phyloP scores from a whole-genome alignment of 2,797 vertebrate genomes.

The Heteromormyrus szaboi region DNA sequence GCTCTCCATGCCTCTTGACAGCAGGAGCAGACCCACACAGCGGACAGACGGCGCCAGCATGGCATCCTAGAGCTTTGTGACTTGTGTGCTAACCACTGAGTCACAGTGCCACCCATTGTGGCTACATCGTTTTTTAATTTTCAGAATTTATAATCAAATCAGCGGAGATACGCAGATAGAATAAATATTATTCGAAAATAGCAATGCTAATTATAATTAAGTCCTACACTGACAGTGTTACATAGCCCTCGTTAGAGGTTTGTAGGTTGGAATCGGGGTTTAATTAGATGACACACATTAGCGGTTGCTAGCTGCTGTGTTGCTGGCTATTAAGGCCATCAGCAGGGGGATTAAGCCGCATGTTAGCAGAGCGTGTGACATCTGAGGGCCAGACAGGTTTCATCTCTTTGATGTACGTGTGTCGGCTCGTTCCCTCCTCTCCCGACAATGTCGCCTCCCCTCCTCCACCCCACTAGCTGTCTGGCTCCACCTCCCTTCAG shows the following conservation, averaged over 20 bases:
- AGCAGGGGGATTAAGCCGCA: background rate
- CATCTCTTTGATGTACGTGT: background rate
- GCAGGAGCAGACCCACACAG: background rate
- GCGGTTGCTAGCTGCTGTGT: background rate
- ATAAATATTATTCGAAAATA: slow-evolving; percentile 2
- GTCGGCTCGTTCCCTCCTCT: background rate
- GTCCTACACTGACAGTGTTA: slow-evolving; percentile 1
- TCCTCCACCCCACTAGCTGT: background rate
- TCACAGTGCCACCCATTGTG: background rate
- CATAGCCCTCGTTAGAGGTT: background rate
- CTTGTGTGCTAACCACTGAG: background rate
- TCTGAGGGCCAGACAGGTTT: background rate
- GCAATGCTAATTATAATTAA: slow-evolving; percentile 2
- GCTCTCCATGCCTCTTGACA: background rate
- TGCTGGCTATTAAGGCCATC: background rate
- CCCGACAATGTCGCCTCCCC: background rate
- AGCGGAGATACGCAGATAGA: background rate
- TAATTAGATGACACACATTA: slow-evolving; percentile 1
- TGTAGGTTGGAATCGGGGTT: background rate
- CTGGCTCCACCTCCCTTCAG: background rate
- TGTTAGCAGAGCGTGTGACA: background rate
- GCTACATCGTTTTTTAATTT: background rate
- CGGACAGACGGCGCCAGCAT: background rate
- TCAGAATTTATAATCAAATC: background rate
- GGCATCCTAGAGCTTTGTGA: background rate